Conservation (phyloP, 2,888 invertebrate genomes). For the Phytoseiulus persimilis region DNA sequence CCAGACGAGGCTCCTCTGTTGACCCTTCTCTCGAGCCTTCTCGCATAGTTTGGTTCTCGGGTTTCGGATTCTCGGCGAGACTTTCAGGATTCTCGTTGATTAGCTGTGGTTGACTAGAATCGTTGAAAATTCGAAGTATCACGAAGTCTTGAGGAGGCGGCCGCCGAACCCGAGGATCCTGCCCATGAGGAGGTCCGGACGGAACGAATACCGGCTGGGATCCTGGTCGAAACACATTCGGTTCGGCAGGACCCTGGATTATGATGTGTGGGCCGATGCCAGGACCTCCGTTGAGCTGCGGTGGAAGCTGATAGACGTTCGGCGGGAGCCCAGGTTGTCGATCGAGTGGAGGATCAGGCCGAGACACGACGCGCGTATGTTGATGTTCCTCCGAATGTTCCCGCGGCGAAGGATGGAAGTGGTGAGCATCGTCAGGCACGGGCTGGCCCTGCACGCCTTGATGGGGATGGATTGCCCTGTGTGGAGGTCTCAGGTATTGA, state of each 20-base stretch:
- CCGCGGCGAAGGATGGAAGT: no score
- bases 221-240: neutral
- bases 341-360: neutral
- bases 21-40: neutral
- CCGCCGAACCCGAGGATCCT: neutral
- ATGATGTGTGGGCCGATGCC: neutral
- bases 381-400: neutral
- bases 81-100: neutral
- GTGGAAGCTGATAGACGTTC: neutral
- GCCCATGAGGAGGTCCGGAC: neutral
- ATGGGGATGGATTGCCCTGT: neutral
- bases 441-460: neutral
- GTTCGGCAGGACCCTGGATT: neutral
- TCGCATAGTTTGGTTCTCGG: neutral
- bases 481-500: neutral
- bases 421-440: no score
- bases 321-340: neutral
- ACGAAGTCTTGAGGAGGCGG: slow-evolving; percentile 27
- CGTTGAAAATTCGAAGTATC: slow-evolving; percentile 25
- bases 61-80: neutral
- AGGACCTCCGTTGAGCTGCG: neutral
- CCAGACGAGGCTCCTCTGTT: neutral
- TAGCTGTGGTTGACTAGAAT: slow-evolving; percentile 28
- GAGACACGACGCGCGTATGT: neutral
- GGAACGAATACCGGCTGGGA: neutral